Base-by-base conservation (phyloP, 2,113 vertebrate species). In the Istiophorus platypterus region DNA sequence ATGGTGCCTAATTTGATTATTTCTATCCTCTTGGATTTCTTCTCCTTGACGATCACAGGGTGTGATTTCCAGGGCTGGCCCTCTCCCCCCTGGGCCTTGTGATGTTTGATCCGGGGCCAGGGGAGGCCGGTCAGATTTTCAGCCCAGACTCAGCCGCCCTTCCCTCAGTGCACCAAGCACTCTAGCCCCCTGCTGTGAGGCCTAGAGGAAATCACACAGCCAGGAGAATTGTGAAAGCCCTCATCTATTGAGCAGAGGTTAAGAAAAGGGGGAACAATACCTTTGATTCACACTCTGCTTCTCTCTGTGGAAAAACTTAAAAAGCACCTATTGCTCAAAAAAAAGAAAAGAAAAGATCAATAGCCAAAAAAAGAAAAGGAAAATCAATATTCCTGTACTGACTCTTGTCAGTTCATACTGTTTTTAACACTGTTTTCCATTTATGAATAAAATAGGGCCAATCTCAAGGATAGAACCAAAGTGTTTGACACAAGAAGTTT, bases 61-160 rank as follows among this genome's bases (percentile, higher is more conserved):
- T 89, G 88, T 63, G 73, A 85, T 90, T 89, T 87, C 67, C 66
- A 85, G 78, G 76, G 62, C 59, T 62, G 58, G 47, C 74, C 63
- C n/a, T 47, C 47, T 15, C 20, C 73, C 67, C 77, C n/a, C 5
- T 20, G 8, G 85, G 85, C 85, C 75, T 68, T 78, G 85, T 83
- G 80, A 88, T 75, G 88, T 92, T 91, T 92, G 92, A 93, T 91
- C 86, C 72, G 27, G 73, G 87, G 91, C 90, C 92, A 93, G 88
- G 74, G 90, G 89, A 91, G 84, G 82, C 78, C 57, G 15, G 85
- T 76, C 90, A 92, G 89, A 88, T 87, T 89, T 92, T 80, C 78
- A 91, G 57, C 73, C 89, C 80, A 79, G 78, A 80, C 72, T 74
- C 78, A 85, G 89, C 84, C 85, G 76, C 84, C 87, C 85, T 89